These are phyloP conservation scores for Peromyscus nudipes DNA, from an alignment of 2,797 vertebrate genomes.

Conservation along the genomic window DNA sequence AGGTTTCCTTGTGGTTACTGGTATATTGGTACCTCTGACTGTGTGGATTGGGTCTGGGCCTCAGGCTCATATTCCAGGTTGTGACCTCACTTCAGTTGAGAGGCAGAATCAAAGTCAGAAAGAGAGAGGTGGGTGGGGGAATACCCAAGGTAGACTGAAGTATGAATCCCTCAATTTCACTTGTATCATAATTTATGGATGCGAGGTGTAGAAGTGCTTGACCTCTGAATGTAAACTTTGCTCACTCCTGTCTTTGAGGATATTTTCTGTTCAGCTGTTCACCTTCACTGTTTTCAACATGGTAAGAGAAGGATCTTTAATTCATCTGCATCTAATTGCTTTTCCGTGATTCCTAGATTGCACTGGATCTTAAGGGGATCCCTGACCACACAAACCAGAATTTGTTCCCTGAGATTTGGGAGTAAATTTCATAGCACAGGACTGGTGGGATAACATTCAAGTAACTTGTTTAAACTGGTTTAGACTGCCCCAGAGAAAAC, in stretches of 20 bases:
- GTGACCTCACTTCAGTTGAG: background rate
- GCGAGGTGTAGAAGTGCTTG: background rate
- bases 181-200: background rate
- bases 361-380: background rate
- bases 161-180: background rate
- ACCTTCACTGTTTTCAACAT: background rate
- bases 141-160: too few relatives aligned
- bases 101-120: too few relatives aligned
- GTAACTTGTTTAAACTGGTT: slow-evolving; percentile 49
- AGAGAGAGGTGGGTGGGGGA: background rate
- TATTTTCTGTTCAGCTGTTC: background rate
- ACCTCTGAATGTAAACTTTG: background rate
- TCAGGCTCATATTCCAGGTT: background rate
- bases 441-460: slow-evolving; percentile 8
- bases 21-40: background rate
- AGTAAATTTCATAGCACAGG: background rate
- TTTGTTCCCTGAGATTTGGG: background rate
- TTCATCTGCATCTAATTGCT: background rate
- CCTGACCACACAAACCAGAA: background rate
- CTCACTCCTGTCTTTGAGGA: background rate
- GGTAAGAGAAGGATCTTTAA: background rate
- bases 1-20: background rate
- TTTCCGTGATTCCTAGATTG: background rate
- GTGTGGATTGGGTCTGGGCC: background rate
- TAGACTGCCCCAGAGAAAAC: background rate